phyloP scores from a whole-genome alignment of 2,888 invertebrate genomes.

The Limnephilus lunatus region DNA sequence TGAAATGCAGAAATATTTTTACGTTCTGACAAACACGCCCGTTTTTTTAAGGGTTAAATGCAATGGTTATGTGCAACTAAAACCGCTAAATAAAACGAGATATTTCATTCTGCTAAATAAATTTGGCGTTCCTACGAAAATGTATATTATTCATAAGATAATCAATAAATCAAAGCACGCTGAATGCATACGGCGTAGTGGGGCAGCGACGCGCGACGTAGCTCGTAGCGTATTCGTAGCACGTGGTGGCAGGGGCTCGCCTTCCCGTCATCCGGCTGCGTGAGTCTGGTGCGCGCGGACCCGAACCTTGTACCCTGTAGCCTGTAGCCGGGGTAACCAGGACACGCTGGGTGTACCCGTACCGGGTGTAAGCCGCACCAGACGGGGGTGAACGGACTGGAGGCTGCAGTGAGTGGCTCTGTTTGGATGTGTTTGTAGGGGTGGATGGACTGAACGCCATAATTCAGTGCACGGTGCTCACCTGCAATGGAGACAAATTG shows the following conservation, averaged over 20 bases:
- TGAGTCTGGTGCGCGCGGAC: not conserved
- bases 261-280: not conserved
- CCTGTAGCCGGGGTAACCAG: not conserved
- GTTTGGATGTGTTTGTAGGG: not conserved
- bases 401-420: not conserved
- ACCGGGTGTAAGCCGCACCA: not conserved
- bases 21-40: too few relatives aligned
- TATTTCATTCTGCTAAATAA: not conserved
- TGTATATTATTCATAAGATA: not conserved
- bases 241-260: slow-evolving; percentile 9
- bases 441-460: not conserved
- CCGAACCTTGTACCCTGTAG: not conserved
- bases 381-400: not conserved
- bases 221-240: slow-evolving; percentile 25
- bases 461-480: not conserved
- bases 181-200: not conserved
- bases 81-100: not conserved
- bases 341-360: not conserved
- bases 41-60: not conserved
- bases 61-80: not conserved
- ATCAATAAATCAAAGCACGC: not conserved
- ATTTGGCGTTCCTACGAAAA: not conserved
- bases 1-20: too few relatives aligned
- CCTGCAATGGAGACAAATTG: not conserved
- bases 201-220: not conserved